Evolutionary conservation across 2,888 invertebrate genomes (phyloP), one percentile per base, ranked within the genome.

Genomic region (Rutpela maculata): DNA sequence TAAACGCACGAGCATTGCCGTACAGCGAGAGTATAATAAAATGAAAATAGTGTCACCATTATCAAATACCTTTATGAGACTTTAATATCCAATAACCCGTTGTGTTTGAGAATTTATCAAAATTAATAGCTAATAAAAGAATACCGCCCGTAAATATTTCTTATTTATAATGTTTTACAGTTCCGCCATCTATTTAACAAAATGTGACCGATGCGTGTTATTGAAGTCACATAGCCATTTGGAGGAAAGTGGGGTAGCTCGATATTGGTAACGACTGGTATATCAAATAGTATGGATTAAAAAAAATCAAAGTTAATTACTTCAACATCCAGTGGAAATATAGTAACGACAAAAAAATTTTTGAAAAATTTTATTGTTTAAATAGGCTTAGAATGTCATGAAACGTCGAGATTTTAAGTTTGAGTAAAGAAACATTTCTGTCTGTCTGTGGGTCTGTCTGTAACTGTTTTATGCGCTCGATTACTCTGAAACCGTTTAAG

Each of bases 91-190:
- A 79, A 83, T 84, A 84, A 85, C 82, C 84, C 81, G 84, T 83
- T 84, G 83, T 84, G 84, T 81, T 79, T 74, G 69, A 78, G 82
- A 84, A 85, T 84, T 85, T 85, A 84, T 85, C 84, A 84, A 83
- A 85, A 84, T 85, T 85, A 84, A 84, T 85, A 84, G 85, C 76
- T 81, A 83, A 84, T 85, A 85, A 85, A 85, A 81, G 83, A 78
- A 80, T 79, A 78, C 79, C 81, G 78, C 79, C 78, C 78, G 79
- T 84, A 81, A 81, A 81, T 81, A 80, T 78, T 78, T 82, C 66
- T 80, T 80, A 80, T 82, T 84, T 84, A 82, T 83, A 76, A 78
- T 73, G 75, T 82, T 78, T 79, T 76, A 78, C 78, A 60, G 75
- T 76, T 56, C 73, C 76, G 67, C 60, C 75, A 43, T 56, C 73